Base-by-base conservation (phyloP, 2,113 vertebrate genomes). In the Sardina pilchardus region DNA sequence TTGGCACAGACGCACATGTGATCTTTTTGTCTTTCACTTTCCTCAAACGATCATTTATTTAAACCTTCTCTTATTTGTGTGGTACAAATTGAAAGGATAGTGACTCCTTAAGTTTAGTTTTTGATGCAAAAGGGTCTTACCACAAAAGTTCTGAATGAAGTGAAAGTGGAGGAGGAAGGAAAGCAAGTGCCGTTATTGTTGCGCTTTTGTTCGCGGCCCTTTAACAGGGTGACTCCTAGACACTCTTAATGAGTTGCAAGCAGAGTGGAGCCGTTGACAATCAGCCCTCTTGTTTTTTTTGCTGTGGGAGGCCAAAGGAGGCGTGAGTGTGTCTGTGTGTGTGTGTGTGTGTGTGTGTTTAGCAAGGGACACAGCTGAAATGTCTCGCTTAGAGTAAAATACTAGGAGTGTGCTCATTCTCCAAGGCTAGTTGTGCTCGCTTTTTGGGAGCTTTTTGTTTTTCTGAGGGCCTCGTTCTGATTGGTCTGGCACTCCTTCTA, bases 131-230 rank as follows among this genome's bases (percentile, higher is more conserved):
- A 67, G 26, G 63, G 21, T 4, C 56, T 53, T 17, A 53, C 45
- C 45, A 19, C 53, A 4, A 26, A 67, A 67, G 63, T 24, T 59
- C 21, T 30, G 63, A 67, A 67, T 78, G 71, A 78, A 78, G 30
- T 78, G 71, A 78, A 78, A 78, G 71, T 81, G 53, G 71, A 63
- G 10, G 16, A 39, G 71, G 26, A 34, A 30, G 63, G 63, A 71
- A 71, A 9, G 63, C 16, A 10, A 71, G 26, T 30, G 63, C 26
- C n/a, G 9, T 71, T 63, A 34, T 34, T 71, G 63, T 10, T 34
- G 26, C 63, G 3, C 24, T 71, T 71, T 78, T 30, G 71, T 36
- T 71, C 30, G n/a, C n/a, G n/a, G n/a, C n/a, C n/a, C n/a, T n/a
- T n/a, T n/a, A n/a, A n/a, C n/a, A 36, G 26, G 71, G 10, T 36